phyloP scores from a whole-genome alignment of 1,140 invertebrate genomes.

The Magallana ariakensis region DNA sequence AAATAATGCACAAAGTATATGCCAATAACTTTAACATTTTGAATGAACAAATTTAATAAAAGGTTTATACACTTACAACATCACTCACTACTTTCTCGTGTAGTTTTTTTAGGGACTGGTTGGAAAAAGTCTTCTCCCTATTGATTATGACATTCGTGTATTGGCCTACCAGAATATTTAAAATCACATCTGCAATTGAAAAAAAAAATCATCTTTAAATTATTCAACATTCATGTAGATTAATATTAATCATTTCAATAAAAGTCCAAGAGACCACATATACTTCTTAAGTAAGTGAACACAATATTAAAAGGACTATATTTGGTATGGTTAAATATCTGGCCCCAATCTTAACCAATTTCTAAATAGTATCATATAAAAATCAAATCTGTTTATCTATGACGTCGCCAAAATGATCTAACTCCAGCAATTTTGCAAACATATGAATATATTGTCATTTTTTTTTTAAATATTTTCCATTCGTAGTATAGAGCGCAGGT shows the following conservation, averaged over 20 bases:
- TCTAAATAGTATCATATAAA: too few relatives aligned
- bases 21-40: not conserved
- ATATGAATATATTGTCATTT: too few relatives aligned
- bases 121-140: slow-evolving; percentile 68
- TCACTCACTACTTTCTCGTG: slow-evolving; percentile 74
- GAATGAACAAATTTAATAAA: slow-evolving; percentile 6
- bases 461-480: too few relatives aligned
- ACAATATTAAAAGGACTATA: too few relatives aligned
- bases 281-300: too few relatives aligned
- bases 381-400: too few relatives aligned
- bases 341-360: too few relatives aligned
- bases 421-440: too few relatives aligned
- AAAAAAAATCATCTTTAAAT: not conserved
- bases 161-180: slow-evolving; percentile 63
- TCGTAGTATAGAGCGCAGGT: too few relatives aligned
- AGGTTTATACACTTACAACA: slow-evolving; percentile 65
- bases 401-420: too few relatives aligned
- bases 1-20: too few relatives aligned
- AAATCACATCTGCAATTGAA: not conserved
- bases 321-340: too few relatives aligned
- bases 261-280: not conserved
- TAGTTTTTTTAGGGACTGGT: slow-evolving; percentile 69
- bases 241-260: not conserved
- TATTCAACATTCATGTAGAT: not conserved
- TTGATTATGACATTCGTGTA: slow-evolving; percentile 61